Base-by-base conservation (phyloP, 2,113 vertebrate species). In the Lynx canadensis region DNA sequence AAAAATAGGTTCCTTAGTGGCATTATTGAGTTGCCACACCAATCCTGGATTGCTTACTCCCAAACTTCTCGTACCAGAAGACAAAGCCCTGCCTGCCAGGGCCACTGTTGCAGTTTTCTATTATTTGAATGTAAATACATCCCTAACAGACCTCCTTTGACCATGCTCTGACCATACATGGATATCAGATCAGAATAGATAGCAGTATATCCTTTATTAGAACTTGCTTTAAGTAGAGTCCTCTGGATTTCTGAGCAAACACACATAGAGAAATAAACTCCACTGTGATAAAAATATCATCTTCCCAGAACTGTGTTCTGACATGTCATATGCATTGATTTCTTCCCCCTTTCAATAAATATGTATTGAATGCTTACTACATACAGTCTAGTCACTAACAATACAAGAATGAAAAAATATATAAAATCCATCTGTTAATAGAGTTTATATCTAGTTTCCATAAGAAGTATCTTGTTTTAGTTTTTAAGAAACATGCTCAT, bases 401-500 rank as follows among this genome's bases (percentile, higher is more conserved):
- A 52, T n/a, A 78, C 18, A 45, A 11, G 10, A 57, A 33, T 52
- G 33, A 69, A 88, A 71, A 89, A 82, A 90, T 68, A 76, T 12
- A 85, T 36, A 81, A 55, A 94, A 36, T 76, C 4, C 29, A 73
- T 45, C 19, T 29, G 31, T 83, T 79, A 84, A 89, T 92, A 83
- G 55, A 60, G 2, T 7, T 55, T 60, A 36, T 89, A 73, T 63
- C 11, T 91, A 78, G 8, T 76, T 97, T 93, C 23, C 50, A 91
- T 52, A 25, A 55, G 41, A 89, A 94, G 41, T 23, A 45, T 85
- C 41, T 73, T 29, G 3, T 91, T 86, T 95, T 88, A 23, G 21
- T 9, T 90, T 86, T 82, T 96, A 91, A 90, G 86, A 88, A 85
- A 31, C 38, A 48, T 52, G 45, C 29, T 93, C n/a, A 41, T 84